Percentiles rank a stretch among this genome's conserved stretches.
Conservation (phyloP, 2,113 vertebrate species). For the Prunella fulvescens region DNA sequence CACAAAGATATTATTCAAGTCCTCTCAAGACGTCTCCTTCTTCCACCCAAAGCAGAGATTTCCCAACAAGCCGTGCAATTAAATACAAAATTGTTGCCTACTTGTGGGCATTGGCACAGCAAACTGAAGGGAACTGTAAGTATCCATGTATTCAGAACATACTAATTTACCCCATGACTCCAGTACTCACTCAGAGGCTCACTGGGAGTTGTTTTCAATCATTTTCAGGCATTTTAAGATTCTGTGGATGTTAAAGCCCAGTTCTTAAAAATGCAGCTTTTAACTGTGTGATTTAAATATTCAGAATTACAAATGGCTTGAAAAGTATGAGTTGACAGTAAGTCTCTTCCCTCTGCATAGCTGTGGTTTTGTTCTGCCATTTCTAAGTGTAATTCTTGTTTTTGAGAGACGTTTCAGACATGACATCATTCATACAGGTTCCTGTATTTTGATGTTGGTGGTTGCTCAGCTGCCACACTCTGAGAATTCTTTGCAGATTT, state of each 20-base stretch:
- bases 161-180: neutral
- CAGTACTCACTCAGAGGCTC: neutral
- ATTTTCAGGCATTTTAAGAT: neutral
- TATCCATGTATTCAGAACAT: neutral
- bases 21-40: neutral
- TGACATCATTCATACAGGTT: constrained; percentile 48
- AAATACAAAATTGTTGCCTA: neutral
- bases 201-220: neutral
- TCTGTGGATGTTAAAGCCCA: neutral
- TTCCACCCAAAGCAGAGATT: neutral
- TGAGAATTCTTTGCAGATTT: constrained; percentile 9
- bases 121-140: neutral
- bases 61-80: neutral
- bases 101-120: neutral
- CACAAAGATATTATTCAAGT: neutral
- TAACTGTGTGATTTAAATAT: neutral
- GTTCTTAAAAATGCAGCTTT: neutral
- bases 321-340: neutral
- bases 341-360: neutral
- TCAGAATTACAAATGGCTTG: neutral
- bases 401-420: constrained; percentile 16
- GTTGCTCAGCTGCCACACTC: neutral
- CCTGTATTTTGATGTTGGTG: constrained; percentile 16
- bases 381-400: constrained; percentile 1
- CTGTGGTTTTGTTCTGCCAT: constrained; percentile 17